These are phyloP conservation scores for Chorisops tibialis DNA, from an alignment of 2,888 invertebrate genomes.

Conservation along the genomic window DNA sequence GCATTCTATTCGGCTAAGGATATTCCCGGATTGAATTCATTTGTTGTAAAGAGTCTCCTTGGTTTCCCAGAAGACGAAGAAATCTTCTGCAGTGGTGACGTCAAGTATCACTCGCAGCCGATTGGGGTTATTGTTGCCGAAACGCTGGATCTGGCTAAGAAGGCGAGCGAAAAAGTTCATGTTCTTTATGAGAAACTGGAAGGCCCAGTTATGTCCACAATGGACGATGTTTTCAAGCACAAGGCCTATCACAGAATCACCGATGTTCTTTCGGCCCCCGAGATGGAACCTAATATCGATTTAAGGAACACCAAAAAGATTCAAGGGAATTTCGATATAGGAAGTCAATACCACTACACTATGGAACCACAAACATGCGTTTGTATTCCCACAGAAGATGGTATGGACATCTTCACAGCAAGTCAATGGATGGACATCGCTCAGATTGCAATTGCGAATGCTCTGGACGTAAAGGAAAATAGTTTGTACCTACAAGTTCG, in stretches of 20 bases:
- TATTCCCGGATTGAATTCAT: constrained; percentile 62
- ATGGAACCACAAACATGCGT: constrained; percentile 72
- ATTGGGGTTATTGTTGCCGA: constrained; percentile 67
- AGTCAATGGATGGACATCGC: constrained; percentile 64
- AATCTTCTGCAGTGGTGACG: constrained; percentile 27
- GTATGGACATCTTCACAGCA: constrained; percentile 63
- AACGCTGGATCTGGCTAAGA: constrained; percentile 57
- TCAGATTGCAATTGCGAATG: constrained; percentile 58
- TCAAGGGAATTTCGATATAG: constrained; percentile 57
- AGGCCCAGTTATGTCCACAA: constrained; percentile 44
- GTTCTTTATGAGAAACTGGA: constrained; percentile 51
- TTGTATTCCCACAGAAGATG: constrained; percentile 67
- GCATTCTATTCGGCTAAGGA: constrained; percentile 62
- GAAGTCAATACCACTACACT: constrained; percentile 69
- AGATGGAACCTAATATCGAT: not conserved
- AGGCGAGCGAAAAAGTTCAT: constrained; percentile 57
- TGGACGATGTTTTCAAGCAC: constrained; percentile 54
- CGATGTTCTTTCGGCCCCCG: not conserved
- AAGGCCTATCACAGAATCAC: constrained; percentile 25
- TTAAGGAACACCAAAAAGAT: not conserved
- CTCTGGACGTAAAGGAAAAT: constrained; percentile 59
- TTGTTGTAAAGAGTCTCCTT: constrained; percentile 33
- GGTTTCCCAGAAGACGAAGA: constrained; percentile 50
- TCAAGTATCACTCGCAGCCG: constrained; percentile 22
- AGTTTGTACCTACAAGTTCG: constrained; percentile 68